Percentiles rank a stretch among this genome's conserved stretches.
Evolutionary conservation across 2,797 vertebrate genomes (phyloP).

Genomic region (Mus minutoides): DNA sequence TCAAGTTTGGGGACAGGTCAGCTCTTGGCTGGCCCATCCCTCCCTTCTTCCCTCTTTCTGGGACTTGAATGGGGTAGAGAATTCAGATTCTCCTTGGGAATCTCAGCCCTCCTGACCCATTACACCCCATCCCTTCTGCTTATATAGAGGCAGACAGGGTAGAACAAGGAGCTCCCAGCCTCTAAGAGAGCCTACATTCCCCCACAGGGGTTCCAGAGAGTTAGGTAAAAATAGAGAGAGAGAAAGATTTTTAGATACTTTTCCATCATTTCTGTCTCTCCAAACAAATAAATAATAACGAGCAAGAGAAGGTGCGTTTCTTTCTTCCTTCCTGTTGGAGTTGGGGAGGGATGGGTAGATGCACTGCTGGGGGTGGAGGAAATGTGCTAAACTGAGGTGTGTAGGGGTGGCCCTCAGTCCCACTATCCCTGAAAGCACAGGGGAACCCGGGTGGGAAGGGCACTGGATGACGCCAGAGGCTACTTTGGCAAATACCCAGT

Average conservation of each 20-base stretch:
- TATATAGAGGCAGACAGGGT: constrained; percentile 27
- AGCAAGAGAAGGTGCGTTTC: constrained; percentile 82
- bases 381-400: background rate
- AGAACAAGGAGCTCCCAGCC: constrained; percentile 65
- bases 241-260: constrained; percentile 84
- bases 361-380: background rate
- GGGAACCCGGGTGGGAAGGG: constrained; percentile 64
- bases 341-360: constrained; percentile 35
- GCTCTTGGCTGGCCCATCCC: constrained; percentile 40
- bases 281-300: constrained; percentile 84
- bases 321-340: constrained; percentile 80
- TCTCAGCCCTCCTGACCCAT: constrained; percentile 56
- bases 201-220: constrained; percentile 77
- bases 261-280: constrained; percentile 82
- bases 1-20: constrained; percentile 73
- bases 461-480: constrained; percentile 76
- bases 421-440: constrained; percentile 72
- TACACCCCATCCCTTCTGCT: constrained; percentile 61
- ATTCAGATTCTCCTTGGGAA: constrained; percentile 73
- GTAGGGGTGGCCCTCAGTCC: constrained; percentile 28
- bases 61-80: constrained; percentile 74
- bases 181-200: constrained; percentile 47
- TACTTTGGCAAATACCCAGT: constrained; percentile 82
- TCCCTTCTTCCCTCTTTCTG: background rate
- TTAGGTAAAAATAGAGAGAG: constrained; percentile 83